Base-by-base conservation (phyloP, 2,888 invertebrate genomes). In the Bimastos eiseni region DNA sequence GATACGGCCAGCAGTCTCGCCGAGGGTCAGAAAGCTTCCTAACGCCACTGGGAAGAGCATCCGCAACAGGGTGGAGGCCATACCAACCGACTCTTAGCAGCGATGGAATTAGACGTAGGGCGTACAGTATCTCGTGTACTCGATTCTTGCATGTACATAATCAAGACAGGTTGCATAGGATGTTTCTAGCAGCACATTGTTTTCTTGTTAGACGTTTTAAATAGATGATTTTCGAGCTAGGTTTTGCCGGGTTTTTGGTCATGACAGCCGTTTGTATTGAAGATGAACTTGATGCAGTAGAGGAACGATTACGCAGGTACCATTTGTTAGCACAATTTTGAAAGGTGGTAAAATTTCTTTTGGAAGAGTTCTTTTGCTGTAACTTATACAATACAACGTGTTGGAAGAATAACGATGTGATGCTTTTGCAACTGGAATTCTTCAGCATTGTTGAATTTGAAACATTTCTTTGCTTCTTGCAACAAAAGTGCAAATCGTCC, bases 111-210 rank as follows among this genome's bases (percentile, higher is more conserved):
- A n/a, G 70, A 70, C 13, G 70, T 70, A n/a, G 49, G 3, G 24
- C 24, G 49, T 70, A 13, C 70, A 70, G 70, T 70, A 70, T 70
- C 70, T 70, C n/a, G 70, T n/a, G n/a, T 70, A n/a, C 70, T 70
- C 70, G 30, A 70, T 70, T 70, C 70, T 70, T 70, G 70, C 70
- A 70, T 70, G 70, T 70, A 70, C n/a, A 70, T 70, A 70, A 70
- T 70, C 70, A n/a, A 70, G 70, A 70, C 70, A n/a, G 70, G 70
- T 70, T 30, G 70, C 70, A 11, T 70, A 70, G 70, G 70, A n/a
- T 70, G 24, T 41, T 11, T 70, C 70, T n/a, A 70, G 70, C 70
- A 70, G 70, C 70, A 70, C 4, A 55, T n/a, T 70, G 70, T 70
- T 30, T 70, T 70, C 49, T 70, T 70, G 70, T 70, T 70, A 70